phyloP scores from a whole-genome alignment of 2,888 invertebrate genomes.

The Oasisia sp. region DNA sequence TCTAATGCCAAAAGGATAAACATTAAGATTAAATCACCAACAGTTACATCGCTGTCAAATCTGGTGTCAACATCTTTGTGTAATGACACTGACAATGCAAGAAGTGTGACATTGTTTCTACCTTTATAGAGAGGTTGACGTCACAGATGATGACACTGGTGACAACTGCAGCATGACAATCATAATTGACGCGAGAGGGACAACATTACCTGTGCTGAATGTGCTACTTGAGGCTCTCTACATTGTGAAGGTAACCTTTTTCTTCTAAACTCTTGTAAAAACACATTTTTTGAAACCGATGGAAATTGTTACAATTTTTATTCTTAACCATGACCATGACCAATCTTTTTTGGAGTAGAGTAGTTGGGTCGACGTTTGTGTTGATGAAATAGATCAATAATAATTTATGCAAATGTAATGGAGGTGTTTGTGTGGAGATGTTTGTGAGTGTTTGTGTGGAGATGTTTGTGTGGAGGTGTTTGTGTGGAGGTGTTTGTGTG shows the following conservation, averaged over 20 bases:
- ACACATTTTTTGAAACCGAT: not conserved
- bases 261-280: not conserved
- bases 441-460: no score
- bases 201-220: slow-evolving; percentile 58
- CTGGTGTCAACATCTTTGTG: not conserved
- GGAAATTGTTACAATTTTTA: not conserved
- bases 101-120: not conserved
- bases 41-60: not conserved
- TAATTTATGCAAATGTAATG: not conserved
- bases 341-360: not conserved
- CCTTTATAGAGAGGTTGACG: not conserved
- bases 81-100: not conserved
- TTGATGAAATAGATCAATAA: not conserved
- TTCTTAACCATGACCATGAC: not conserved
- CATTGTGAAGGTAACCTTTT: slow-evolving; percentile 55
- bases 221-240: slow-evolving; percentile 62
- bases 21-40: not conserved
- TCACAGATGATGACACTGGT: slow-evolving; percentile 18
- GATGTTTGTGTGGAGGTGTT: no score
- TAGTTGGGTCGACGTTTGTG: not conserved
- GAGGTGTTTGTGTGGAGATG: no score
- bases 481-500: no score
- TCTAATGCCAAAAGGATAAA: not conserved
- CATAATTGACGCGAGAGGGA: slow-evolving; percentile 58
- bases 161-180: slow-evolving; percentile 44